Conservation (phyloP, 2,888 invertebrate species). For the Macaria notata region DNA sequence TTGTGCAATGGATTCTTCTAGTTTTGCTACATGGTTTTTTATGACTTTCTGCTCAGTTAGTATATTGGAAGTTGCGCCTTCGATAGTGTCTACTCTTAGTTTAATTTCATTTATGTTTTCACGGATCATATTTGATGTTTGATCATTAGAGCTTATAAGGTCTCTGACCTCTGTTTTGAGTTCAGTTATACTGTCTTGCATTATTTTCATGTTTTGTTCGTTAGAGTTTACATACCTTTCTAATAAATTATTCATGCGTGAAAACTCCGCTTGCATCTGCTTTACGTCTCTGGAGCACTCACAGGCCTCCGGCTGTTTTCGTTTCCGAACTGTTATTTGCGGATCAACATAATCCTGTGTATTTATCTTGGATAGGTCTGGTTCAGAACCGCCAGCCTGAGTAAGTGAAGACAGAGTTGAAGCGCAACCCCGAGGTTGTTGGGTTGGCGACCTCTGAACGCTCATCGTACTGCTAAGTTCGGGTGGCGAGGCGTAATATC, state of each 20-base stretch:
- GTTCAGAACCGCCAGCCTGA: slow-evolving; percentile 3
- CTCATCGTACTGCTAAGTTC: no score
- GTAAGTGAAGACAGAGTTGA: no score
- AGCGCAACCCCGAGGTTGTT: neutral
- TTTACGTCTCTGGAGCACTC: slow-evolving; percentile 7
- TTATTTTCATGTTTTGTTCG: slow-evolving; percentile 7
- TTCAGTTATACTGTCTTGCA: slow-evolving; percentile 12
- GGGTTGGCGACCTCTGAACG: slow-evolving; percentile 8
- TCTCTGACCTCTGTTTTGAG: slow-evolving; percentile 8
- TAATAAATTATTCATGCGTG: slow-evolving; percentile 4
- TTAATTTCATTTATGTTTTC: slow-evolving; percentile 8
- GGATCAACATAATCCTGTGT: neutral
- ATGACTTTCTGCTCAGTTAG: slow-evolving; percentile 7
- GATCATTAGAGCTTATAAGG: slow-evolving; percentile 6
- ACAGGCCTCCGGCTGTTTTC: slow-evolving; percentile 3
- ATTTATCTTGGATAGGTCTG: slow-evolving; percentile 5
- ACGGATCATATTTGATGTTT: slow-evolving; percentile 1
- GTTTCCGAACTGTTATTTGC: slow-evolving; percentile 2
- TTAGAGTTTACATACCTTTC: slow-evolving; percentile 10
- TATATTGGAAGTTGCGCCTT: slow-evolving; percentile 3
- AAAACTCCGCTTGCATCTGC: slow-evolving; percentile 1
- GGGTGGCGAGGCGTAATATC: no score
- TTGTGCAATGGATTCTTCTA: slow-evolving; percentile 3
- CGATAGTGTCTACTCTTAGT: slow-evolving; percentile 5
- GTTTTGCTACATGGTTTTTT: slow-evolving; percentile 7